Evolutionary conservation across 2,113 vertebrate species (phyloP), one percentile per base, ranked within the genome.

Genomic region (Pedionomus torquatus): DNA sequence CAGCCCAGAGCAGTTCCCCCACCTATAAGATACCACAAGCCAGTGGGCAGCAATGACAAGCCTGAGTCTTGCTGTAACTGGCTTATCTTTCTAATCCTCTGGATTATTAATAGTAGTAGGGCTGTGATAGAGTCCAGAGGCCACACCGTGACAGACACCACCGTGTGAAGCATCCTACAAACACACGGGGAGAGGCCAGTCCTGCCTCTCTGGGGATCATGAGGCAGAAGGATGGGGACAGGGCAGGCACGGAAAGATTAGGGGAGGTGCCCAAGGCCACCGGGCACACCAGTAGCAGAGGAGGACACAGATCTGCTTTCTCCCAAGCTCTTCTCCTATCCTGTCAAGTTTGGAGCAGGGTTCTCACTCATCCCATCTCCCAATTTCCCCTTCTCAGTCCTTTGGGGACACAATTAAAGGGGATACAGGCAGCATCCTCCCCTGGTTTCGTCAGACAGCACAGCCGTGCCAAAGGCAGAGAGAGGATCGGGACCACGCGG

Each of bases 81-180:
- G 10, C 31, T 96, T 97, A 96, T 95, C 92, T 96, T 92, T 33
- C 77, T 97, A 95, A 96, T 95, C 95, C 95, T 85, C 80, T 37
- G 80, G 65, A 97, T 97, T 97, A 97, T 95, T 96, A 95, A 97
- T 96, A 97, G 96, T 92, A 93, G 95, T 64, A 84, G 89, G 69
- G 92, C 69, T 89, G 92, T 95, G 95, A 95, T 92, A 39, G 77
- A 88, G 83, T 96, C 90, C 95, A 94, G 96, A 96, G 90, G 92
- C 96, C 77, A 71, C 31, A 3, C 52, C 5, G 7, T 90, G 89
- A 95, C 89, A 94, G 94, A 90, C 92, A 75, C 46, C 60, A 14
- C 13, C 5, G 5, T 84, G 92, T 84, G 94, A 96, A 96, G 79
- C 96, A 90, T 84, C 94, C 91, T 75, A 33, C 55, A 72, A 2